Conservation (phyloP, 2,113 vertebrate genomes). For the Misgurnus anguillicaudatus region DNA sequence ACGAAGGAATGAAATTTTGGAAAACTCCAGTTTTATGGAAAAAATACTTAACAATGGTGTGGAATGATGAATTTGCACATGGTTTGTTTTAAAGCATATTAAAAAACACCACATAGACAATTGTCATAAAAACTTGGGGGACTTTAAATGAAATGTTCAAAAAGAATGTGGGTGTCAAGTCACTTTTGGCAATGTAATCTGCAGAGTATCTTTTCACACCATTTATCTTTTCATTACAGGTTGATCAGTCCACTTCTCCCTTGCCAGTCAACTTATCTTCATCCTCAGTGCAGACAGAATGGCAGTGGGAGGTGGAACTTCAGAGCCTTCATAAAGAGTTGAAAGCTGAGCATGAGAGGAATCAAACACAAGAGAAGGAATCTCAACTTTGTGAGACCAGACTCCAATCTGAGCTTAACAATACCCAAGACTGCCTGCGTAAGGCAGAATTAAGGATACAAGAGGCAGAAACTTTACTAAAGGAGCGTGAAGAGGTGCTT, state of each 20-base stretch:
- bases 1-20: too few species aligned
- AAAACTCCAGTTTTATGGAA: too few species aligned
- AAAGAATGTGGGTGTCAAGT: too few species aligned
- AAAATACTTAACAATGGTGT: too few species aligned
- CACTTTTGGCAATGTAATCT: too few species aligned
- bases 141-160: too few species aligned
- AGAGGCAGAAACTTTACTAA: conserved; percentile 60
- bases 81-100: too few species aligned
- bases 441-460: conserved; percentile 73
- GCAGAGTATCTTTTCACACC: background rate
- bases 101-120: too few species aligned
- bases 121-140: too few species aligned
- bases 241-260: conserved; percentile 16
- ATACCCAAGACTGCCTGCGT: conserved; percentile 75
- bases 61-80: too few species aligned
- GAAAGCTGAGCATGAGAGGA: conserved; percentile 58
- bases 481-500: conserved; percentile 75
- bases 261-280: conserved; percentile 31
- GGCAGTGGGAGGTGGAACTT: conserved; percentile 74
- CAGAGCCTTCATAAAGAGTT: conserved; percentile 61
- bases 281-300: conserved; percentile 69
- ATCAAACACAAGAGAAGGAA: conserved; percentile 67
- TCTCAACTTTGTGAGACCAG: conserved; percentile 70
- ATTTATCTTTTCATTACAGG: conserved; percentile 18
- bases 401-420: conserved; percentile 78